phyloP scores from a whole-genome alignment of 2,888 invertebrate species.

The Colletes collaris region DNA sequence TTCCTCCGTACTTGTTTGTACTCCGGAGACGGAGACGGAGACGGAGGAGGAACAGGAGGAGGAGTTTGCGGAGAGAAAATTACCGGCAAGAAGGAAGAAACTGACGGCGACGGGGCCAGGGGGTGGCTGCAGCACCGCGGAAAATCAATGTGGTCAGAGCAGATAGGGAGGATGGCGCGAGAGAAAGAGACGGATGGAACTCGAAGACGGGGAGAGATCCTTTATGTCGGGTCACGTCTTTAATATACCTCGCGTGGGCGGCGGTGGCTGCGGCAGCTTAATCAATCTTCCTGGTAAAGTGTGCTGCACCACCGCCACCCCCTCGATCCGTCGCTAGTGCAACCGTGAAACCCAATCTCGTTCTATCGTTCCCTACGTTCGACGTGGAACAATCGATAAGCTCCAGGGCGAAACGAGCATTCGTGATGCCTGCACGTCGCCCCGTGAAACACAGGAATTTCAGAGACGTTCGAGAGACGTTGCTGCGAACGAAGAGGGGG shows the following conservation, averaged over 20 bases:
- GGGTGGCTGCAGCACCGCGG: constrained; percentile 44
- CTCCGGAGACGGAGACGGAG: constrained; percentile 4
- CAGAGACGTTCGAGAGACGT: not conserved
- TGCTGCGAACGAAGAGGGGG: no score
- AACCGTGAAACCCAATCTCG: constrained; percentile 61
- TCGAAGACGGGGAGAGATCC: constrained; percentile 69
- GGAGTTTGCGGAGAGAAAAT: constrained; percentile 62
- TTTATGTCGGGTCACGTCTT: constrained; percentile 81
- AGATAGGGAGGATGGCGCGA: constrained; percentile 43
- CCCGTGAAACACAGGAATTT: not conserved
- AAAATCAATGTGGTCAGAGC: constrained; percentile 71
- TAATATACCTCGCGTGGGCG: constrained; percentile 76
- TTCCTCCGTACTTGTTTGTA: constrained; percentile 54
- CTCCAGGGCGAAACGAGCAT: constrained; percentile 32
- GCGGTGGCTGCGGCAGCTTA: constrained; percentile 67
- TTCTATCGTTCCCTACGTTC: constrained; percentile 59
- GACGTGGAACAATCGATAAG: constrained; percentile 66
- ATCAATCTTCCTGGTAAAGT: constrained; percentile 76
- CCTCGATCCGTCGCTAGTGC: constrained; percentile 38
- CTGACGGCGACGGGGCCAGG: constrained; percentile 26
- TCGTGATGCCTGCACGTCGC: constrained; percentile 18
- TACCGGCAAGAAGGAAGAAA: constrained; percentile 42
- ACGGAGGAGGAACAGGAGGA: constrained; percentile 5
- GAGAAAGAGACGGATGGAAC: constrained; percentile 50
- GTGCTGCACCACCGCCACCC: constrained; percentile 44